Evolutionary conservation across 2,888 invertebrate species (phyloP).

Genomic region (Cheilosia urbana): DNA sequence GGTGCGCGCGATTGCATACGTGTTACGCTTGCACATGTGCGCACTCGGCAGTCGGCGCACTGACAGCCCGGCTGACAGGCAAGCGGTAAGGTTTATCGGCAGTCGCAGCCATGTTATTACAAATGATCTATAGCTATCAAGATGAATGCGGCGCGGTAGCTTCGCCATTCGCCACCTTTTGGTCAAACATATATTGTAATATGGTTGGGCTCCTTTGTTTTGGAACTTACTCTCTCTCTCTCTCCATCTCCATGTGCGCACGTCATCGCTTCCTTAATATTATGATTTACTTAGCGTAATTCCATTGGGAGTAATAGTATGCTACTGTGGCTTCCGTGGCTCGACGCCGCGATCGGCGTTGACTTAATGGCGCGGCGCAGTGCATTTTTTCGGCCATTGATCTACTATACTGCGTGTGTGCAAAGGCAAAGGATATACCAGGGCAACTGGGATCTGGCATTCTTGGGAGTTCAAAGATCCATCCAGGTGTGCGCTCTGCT

Average conservation of each 20-base stretch:
- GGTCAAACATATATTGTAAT: slow-evolving; percentile 21
- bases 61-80: slow-evolving; percentile 53
- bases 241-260: slow-evolving; percentile 1
- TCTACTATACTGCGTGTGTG: slow-evolving; percentile 18
- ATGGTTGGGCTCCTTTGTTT: slow-evolving; percentile 52
- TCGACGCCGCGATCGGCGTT: slow-evolving; percentile 14
- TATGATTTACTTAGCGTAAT: slow-evolving; percentile 61
- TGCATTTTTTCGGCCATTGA: neutral
- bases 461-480: neutral
- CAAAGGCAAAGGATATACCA: neutral
- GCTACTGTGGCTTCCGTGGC: slow-evolving; percentile 55
- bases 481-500: slow-evolving; percentile 4
- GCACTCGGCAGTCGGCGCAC: slow-evolving; percentile 50
- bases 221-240: slow-evolving; percentile 6
- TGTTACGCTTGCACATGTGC: slow-evolving; percentile 49
- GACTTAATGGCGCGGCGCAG: slow-evolving; percentile 27
- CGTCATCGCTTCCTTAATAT: slow-evolving; percentile 65
- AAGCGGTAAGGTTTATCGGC: slow-evolving; percentile 59
- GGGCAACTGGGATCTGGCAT: neutral
- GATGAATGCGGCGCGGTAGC: slow-evolving; percentile 61
- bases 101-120: slow-evolving; percentile 72
- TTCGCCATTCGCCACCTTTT: slow-evolving; percentile 57
- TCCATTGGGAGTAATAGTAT: slow-evolving; percentile 47
- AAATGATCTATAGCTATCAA: slow-evolving; percentile 73
- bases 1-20: slow-evolving; percentile 63